A percentile compares a stretch with the other conserved stretches of the same genome.
phyloP scores from a whole-genome alignment of 2,113 vertebrate genomes.

The Paralichthys olivaceus region DNA sequence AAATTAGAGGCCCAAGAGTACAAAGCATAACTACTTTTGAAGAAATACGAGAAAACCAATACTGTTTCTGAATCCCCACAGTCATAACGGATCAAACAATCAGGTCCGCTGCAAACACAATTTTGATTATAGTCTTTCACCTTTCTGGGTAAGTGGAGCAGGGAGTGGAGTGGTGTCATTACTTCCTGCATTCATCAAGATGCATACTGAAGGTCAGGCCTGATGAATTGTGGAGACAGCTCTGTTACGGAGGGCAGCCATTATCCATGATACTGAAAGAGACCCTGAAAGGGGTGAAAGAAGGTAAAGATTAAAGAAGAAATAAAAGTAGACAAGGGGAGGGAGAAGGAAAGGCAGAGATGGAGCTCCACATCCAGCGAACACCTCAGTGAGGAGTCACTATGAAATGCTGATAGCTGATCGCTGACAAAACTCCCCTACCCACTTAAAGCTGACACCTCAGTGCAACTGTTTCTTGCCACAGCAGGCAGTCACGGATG shows the following conservation, averaged over 20 bases:
- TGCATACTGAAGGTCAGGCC: conserved; percentile 77
- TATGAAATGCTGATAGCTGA: conserved; percentile 74
- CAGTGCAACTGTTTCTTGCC: conserved; percentile 70
- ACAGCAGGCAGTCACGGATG: conserved; percentile 72
- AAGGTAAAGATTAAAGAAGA: conserved; percentile 45
- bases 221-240: conserved; percentile 74
- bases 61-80: conserved; percentile 25
- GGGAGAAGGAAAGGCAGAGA: conserved; percentile 11
- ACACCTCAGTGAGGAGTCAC: conserved; percentile 56
- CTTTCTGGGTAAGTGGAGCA: conserved; percentile 24
- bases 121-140: conserved; percentile 59
- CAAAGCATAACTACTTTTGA: conserved; percentile 35
- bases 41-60: conserved; percentile 39
- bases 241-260: conserved; percentile 65
- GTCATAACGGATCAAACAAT: conserved; percentile 53
- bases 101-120: conserved; percentile 50
- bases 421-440: conserved; percentile 77
- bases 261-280: conserved; percentile 64
- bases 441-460: conserved; percentile 80
- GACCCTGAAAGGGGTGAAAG: conserved; percentile 34
- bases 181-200: conserved; percentile 69
- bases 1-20: not conserved
- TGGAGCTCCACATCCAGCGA: conserved; percentile 41
- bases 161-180: conserved; percentile 62
- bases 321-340: conserved; percentile 37